These are phyloP conservation scores for Ferrisia virgata DNA, from an alignment of 2,888 invertebrate genomes.

Conservation along the genomic window DNA sequence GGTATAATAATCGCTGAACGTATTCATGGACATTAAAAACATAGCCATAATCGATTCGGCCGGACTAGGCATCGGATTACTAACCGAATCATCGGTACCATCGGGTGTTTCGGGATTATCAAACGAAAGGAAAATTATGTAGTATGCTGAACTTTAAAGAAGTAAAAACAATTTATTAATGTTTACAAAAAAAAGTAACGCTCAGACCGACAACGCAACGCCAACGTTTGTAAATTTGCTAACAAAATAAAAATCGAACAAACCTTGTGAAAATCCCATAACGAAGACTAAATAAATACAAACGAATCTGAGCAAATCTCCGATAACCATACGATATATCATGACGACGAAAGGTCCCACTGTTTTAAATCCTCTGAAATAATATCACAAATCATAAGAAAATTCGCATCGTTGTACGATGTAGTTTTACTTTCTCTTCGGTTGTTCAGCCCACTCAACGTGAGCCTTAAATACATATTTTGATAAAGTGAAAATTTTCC, in stretches of 20 bases:
- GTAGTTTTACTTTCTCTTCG: too few relatives aligned
- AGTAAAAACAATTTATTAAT: constrained; percentile 29
- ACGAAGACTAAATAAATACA: constrained; percentile 96
- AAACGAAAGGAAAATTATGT: constrained; percentile 84
- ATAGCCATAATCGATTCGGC: constrained; percentile 95
- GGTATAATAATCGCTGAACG: constrained; percentile 91
- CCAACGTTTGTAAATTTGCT: background rate
- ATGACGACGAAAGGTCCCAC: constrained; percentile 99
- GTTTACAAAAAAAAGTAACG: background rate
- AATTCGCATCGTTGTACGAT: background rate
- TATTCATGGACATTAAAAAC: constrained; percentile 97
- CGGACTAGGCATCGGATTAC: constrained; percentile 86
- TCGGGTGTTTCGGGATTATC: constrained; percentile 80
- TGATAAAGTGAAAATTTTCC: background rate
- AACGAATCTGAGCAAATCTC: constrained; percentile 91
- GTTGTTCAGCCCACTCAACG: too few relatives aligned
- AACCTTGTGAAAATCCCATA: constrained; percentile 94
- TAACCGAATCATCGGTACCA: constrained; percentile 74
- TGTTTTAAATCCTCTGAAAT: constrained; percentile 85
- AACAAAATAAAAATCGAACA: constrained; percentile 46
- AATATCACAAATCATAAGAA: background rate
- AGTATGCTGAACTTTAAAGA: constrained; percentile 66
- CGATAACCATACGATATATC: constrained; percentile 98
- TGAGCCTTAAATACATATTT: too few relatives aligned
- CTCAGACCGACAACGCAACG: background rate